Base-by-base conservation (phyloP, 1,140 invertebrate genomes). In the Venturia canescens region DNA sequence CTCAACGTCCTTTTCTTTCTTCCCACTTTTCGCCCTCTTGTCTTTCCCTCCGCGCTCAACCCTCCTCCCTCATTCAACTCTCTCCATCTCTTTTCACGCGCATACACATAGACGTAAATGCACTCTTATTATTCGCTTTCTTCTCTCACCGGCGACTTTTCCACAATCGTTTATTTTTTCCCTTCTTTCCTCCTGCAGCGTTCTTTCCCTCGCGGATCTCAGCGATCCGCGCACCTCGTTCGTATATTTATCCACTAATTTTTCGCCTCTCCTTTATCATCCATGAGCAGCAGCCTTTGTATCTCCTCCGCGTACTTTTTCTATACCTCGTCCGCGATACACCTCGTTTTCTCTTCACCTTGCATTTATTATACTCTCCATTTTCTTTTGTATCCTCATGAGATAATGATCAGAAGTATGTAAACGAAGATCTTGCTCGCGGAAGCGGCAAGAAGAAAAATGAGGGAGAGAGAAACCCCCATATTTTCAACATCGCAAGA, bases 271-370 rank as follows among this genome's bases (percentile, higher is more conserved):
- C 31, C 66, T n/a, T 31, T 18, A 0, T 16, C 66, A 18, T 15
- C 26, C 29, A 29, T 31, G 27, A 26, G 11, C 60, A 27, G 21
- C 23, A n/a, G n/a, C 60, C 11, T 26, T 21, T 27, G n/a, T n/a
- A n/a, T 15, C 23, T 63, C 13, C 60, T 63, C 27, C 6, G 0
- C 15, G 60, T 57, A 60, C n/a, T 21, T 60, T 21, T 60, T 23
- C n/a, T 31, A 18, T 31, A 31, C 16, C 4, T 83, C 80, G 82
- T 69, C 60, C 66, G 81, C 82, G 77, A 69, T 81, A 1, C 82
- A 83, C 77, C 83, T 85, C 81, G 67, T 83, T 80, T 79, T 80
- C 77, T 74, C 78, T 85, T 83, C 23, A 23, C 63, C 50, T 82
- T 29, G 5, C n/a, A n/a, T n/a, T n/a, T n/a, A n/a, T n/a, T n/a